These are phyloP conservation scores for Conger conger DNA, from an alignment of 2,113 vertebrate genomes.

Conservation along the genomic window DNA sequence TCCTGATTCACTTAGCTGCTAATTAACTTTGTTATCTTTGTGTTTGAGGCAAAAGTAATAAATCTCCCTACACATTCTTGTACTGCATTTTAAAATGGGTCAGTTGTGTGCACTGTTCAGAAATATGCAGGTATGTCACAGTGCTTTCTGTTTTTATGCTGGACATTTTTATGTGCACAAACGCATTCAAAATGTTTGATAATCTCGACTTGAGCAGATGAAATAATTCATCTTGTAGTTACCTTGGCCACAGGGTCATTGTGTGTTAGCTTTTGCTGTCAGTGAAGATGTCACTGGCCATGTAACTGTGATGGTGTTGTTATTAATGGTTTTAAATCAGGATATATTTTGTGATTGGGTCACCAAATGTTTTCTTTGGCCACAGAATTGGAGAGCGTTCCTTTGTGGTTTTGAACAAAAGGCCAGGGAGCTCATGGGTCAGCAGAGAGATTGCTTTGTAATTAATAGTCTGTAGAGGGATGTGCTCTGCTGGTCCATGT, in stretches of 20 bases:
- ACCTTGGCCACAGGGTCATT: not conserved
- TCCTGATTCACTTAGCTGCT: not conserved
- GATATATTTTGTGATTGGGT: not conserved
- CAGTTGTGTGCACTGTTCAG: not conserved
- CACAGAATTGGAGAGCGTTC: not conserved
- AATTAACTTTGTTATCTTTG: not conserved
- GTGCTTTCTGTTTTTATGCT: not conserved
- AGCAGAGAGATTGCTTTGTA: constrained; percentile 4
- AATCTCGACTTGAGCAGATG: not conserved
- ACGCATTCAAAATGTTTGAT: not conserved
- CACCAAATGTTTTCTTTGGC: not conserved
- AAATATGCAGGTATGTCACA: not conserved
- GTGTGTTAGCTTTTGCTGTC: not conserved
- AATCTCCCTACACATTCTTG: not conserved
- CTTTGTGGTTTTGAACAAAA: not conserved
- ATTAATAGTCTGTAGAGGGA: not conserved
- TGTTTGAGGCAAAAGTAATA: not conserved
- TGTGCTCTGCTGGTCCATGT: not conserved
- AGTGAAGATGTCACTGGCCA: not conserved
- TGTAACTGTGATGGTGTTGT: not conserved
- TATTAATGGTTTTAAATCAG: not conserved
- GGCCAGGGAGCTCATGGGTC: not conserved
- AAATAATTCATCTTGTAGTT: not conserved
- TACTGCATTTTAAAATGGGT: not conserved
- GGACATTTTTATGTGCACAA: not conserved